A percentile compares a stretch with the other conserved stretches of the same genome.
phyloP scores from a whole-genome alignment of 2,888 invertebrate genomes.

The Xanthia togata region DNA sequence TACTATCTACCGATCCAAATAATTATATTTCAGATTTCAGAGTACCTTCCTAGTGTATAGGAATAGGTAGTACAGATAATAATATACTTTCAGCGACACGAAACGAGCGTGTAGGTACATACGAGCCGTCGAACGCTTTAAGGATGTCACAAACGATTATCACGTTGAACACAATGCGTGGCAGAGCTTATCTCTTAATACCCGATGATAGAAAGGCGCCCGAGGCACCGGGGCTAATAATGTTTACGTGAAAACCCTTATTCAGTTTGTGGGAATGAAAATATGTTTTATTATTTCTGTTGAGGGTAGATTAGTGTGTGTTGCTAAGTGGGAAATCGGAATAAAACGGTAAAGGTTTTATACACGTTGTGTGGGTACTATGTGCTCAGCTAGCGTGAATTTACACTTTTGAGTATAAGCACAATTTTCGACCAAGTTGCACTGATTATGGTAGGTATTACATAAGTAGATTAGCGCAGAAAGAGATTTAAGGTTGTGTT shows the following conservation, averaged over 20 bases:
- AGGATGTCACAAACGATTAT: slow-evolving; percentile 69
- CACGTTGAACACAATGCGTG: slow-evolving; percentile 65
- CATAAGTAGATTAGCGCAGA: not conserved
- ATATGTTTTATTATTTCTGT: slow-evolving; percentile 58
- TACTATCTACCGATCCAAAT: no score
- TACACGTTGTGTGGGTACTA: not conserved
- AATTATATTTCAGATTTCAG: not conserved
- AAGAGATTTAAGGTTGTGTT: not conserved
- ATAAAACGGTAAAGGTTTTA: not conserved
- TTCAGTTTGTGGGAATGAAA: slow-evolving; percentile 58
- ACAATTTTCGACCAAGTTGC: no score
- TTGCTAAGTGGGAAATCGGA: not conserved
- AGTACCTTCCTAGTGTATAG: not conserved
- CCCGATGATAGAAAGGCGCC: slow-evolving; percentile 72
- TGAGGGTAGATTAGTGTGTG: slow-evolving; percentile 21
- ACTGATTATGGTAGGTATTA: not conserved
- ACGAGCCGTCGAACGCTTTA: slow-evolving; percentile 48
- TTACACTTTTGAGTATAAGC: not conserved
- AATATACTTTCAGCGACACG: not conserved
- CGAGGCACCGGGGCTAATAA: slow-evolving; percentile 63
- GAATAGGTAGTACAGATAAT: slow-evolving; percentile 1
- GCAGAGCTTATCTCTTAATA: slow-evolving; percentile 73
- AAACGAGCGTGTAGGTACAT: slow-evolving; percentile 29
- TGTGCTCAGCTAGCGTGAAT: not conserved
- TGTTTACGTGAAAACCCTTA: slow-evolving; percentile 62